phyloP scores from a whole-genome alignment of 1,140 invertebrate species.

The Zaprionus africanus region DNA sequence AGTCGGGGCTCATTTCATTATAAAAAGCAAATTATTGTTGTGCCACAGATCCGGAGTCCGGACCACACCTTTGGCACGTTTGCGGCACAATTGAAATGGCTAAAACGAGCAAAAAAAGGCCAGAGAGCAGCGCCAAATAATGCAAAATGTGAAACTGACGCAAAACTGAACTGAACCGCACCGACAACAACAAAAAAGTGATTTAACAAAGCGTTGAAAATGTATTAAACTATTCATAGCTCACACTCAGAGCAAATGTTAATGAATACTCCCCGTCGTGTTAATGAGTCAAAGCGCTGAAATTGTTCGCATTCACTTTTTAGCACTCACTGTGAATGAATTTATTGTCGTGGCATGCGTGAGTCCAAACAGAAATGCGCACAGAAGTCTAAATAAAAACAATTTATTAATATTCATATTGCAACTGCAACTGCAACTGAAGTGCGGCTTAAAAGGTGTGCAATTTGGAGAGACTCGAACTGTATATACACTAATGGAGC shows the following conservation, averaged over 20 bases:
- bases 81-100: slow-evolving; percentile 19
- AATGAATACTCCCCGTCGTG: slow-evolving; percentile 75
- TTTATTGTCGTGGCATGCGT: slow-evolving; percentile 59
- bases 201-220: slow-evolving; percentile 49
- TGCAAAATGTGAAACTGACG: slow-evolving; percentile 9
- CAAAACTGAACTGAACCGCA: not conserved
- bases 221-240: slow-evolving; percentile 58
- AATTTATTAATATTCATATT: slow-evolving; percentile 40
- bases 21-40: slow-evolving; percentile 31
- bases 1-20: slow-evolving; percentile 21
- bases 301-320: slow-evolving; percentile 80
- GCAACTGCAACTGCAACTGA: slow-evolving; percentile 38
- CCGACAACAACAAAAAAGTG: slow-evolving; percentile 1
- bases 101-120: slow-evolving; percentile 3
- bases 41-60: slow-evolving; percentile 10
- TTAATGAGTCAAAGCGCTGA: slow-evolving; percentile 79
- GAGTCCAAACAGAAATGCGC: slow-evolving; percentile 58
- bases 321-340: slow-evolving; percentile 58
- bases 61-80: slow-evolving; percentile 56
- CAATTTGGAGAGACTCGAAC: not conserved
- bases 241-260: slow-evolving; percentile 52
- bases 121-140: slow-evolving; percentile 11
- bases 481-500: not conserved
- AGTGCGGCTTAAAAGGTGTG: not conserved
- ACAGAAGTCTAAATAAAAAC: slow-evolving; percentile 42